Conservation (phyloP, 2,888 invertebrate species). For the Agrochola lychnidis region DNA sequence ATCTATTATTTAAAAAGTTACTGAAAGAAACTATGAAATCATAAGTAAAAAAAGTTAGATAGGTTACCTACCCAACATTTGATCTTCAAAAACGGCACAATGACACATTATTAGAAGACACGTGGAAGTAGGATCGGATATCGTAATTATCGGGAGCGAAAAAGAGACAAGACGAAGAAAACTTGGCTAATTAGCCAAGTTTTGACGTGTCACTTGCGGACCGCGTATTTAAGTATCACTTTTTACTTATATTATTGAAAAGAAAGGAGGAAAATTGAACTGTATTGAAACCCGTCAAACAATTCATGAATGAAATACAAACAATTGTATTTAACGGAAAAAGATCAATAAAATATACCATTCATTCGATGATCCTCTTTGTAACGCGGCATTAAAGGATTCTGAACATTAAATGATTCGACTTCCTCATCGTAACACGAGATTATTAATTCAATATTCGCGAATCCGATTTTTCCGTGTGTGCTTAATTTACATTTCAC, state of each 20-base stretch:
- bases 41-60: too few species aligned
- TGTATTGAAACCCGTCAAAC: not conserved
- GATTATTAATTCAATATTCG: constrained; percentile 58
- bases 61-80: too few species aligned
- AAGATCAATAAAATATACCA: constrained; percentile 44
- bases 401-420: constrained; percentile 43
- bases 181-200: too few species aligned
- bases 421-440: constrained; percentile 34
- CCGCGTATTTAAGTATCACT: too few species aligned
- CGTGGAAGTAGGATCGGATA: too few species aligned
- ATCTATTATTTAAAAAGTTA: not conserved
- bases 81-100: too few species aligned
- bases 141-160: too few species aligned
- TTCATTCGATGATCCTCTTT: constrained; percentile 51
- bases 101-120: too few species aligned
- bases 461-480: constrained; percentile 37
- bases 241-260: too few species aligned
- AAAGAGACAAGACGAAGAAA: too few species aligned
- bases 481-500: constrained; percentile 49
- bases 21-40: not conserved
- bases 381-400: constrained; percentile 50
- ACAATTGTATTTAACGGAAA: constrained; percentile 35
- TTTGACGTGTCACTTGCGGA: too few species aligned
- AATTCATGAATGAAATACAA: constrained; percentile 21
- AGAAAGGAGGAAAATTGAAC: not conserved